phyloP scores from a whole-genome alignment of 2,113 vertebrate genomes.

The Bufo bufo region DNA sequence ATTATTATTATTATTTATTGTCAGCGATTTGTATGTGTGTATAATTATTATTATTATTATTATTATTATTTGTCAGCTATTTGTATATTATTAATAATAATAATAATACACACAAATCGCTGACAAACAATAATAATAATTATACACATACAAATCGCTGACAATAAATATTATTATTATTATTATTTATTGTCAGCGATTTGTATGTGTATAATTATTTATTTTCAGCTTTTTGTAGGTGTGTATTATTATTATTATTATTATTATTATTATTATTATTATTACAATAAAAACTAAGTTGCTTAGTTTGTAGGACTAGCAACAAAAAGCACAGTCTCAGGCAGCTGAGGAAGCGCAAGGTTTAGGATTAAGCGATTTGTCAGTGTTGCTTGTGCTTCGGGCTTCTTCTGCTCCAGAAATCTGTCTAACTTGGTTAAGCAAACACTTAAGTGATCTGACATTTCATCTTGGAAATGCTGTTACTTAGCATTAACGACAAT shows the following conservation, averaged over 20 bases:
- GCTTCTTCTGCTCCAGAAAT: constrained; percentile 52
- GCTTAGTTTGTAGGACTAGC: not conserved
- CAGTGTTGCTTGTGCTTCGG: constrained; percentile 7
- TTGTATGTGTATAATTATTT: no score
- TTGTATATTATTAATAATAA: no score
- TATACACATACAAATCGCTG: no score
- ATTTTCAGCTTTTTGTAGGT: no score
- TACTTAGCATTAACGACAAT: constrained; percentile 27
- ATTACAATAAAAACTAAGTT: not conserved
- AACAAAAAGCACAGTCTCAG: not conserved
- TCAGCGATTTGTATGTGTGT: no score
- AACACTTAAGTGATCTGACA: constrained; percentile 58
- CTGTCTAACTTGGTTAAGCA: constrained; percentile 48
- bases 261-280: not conserved
- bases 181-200: no score
- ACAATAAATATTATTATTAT: no score
- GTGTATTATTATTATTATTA: no score
- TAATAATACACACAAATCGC: no score
- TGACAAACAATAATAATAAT: no score
- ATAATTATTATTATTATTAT: not conserved
- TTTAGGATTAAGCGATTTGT: constrained; percentile 37
- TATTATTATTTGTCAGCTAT: not conserved
- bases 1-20: no score
- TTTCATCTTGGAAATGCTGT: constrained; percentile 55
- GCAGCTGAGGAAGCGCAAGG: not conserved